Evolutionary conservation across 2,797 vertebrate species (phyloP).

Genomic region (Brachymystax lenok): DNA sequence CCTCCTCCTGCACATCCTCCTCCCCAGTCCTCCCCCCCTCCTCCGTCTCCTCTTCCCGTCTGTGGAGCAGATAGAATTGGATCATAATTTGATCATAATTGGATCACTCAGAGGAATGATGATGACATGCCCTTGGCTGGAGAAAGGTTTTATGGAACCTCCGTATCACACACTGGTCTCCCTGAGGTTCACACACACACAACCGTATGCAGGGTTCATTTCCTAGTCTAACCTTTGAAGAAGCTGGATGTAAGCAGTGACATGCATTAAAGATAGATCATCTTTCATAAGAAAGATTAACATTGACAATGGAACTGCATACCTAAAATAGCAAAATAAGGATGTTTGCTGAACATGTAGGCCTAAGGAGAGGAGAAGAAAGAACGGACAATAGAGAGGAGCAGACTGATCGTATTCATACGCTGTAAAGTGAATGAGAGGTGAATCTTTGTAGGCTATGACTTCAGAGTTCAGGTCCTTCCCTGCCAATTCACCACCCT

Average conservation of each 20-base stretch:
- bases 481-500: constrained; percentile 43
- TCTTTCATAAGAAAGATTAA: neutral
- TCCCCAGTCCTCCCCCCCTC: constrained; percentile 26
- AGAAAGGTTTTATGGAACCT: constrained; percentile 34
- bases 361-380: neutral
- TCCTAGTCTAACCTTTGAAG: constrained; percentile 5
- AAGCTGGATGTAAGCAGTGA: neutral
- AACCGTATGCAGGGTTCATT: constrained; percentile 15
- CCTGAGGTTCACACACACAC: constrained; percentile 12
- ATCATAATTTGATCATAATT: constrained; percentile 60
- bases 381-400: neutral
- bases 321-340: neutral
- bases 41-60: constrained; percentile 35
- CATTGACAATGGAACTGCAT: neutral
- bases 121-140: constrained; percentile 60
- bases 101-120: constrained; percentile 65
- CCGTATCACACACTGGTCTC: constrained; percentile 5
- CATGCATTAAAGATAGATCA: neutral
- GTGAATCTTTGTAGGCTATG: neutral
- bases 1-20: constrained; percentile 18
- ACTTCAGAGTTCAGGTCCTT: constrained; percentile 23
- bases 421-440: neutral
- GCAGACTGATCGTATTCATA: neutral
- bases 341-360: neutral
- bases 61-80: constrained; percentile 60